Base-by-base conservation (phyloP, 2,797 vertebrate species). In the Lagodon rhomboides region DNA sequence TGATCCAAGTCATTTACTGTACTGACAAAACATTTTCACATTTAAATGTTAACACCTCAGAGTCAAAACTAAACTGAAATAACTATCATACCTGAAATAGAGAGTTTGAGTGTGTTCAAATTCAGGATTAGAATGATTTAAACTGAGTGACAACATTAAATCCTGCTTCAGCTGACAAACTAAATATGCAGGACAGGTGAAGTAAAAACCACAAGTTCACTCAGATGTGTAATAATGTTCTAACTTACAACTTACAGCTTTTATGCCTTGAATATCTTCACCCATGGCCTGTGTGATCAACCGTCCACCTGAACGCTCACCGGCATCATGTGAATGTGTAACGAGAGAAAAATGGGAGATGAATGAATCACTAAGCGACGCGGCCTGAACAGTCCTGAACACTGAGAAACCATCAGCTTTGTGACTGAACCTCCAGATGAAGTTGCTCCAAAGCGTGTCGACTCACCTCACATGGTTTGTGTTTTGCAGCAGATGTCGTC, bases 391-490 rank as follows among this genome's bases (percentile, higher is more conserved):
- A 8, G 25, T 20, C 15, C 51, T 38, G 56, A 77, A 53, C 30
- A 10, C 11, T n/a, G 56, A 50, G 25, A 10, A 72, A 46, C 0
- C 25, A 22, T 69, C 17, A 50, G 64, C 34, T 34, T 54, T 47
- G 6, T 25, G 17, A 53, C 11, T 41, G 47, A 55, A 18, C 10
- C 43, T 23, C 43, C 23, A 74, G 56, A 53, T 27, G 38, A 75
- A n/a, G 38, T 60, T 30, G 7, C 16, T 23, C 11, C 30, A 60
- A 61, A 68, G 23, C 6, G 9, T 68, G 47, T 41, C 46, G 12
- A 79, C 93, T 91, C 84, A 94, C 92, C 92, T 91, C 75, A 88
- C 47, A 64, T 83, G 79, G 74, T 78, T 80, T 56, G 34, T 62
- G 34, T 62, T 47, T 12, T 23, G 38, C 38, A 38, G 38, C 10